phyloP scores from a whole-genome alignment of 2,113 vertebrate species.

The Mesitornis unicolor region DNA sequence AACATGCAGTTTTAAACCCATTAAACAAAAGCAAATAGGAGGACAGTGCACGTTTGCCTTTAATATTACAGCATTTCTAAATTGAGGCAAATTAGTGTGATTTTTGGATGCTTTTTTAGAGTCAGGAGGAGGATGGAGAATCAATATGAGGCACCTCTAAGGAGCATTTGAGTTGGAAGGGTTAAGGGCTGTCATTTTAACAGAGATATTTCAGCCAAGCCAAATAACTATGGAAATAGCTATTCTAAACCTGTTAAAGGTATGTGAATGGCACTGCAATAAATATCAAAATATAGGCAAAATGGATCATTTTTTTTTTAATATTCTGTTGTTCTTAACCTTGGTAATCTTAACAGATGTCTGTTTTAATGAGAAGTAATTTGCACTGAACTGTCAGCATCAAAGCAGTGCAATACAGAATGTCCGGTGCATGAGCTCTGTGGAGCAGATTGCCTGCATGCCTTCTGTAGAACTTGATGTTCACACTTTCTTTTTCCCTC shows the following conservation, averaged over 20 bases:
- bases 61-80: neutral
- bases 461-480: neutral
- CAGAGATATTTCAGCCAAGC: neutral
- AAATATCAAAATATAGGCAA: neutral
- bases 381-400: neutral
- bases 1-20: neutral
- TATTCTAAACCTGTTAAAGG: neutral
- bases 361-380: neutral
- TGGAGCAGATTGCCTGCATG: neutral
- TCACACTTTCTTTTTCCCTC: neutral
- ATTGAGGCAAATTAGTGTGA: neutral
- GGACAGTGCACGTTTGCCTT: neutral
- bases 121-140: neutral
- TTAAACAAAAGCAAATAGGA: neutral
- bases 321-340: neutral
- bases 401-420: neutral
- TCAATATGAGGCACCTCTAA: neutral
- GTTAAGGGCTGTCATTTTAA: neutral
- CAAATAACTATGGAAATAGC: neutral
- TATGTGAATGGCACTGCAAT: neutral
- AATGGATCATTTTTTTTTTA: neutral
- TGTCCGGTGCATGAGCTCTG: neutral
- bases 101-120: neutral
- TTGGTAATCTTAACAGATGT: neutral
- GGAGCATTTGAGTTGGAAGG: neutral